Percentiles rank a stretch among this genome's conserved stretches.
phyloP scores from a whole-genome alignment of 2,888 invertebrate genomes.

The Drosophila affinis region DNA sequence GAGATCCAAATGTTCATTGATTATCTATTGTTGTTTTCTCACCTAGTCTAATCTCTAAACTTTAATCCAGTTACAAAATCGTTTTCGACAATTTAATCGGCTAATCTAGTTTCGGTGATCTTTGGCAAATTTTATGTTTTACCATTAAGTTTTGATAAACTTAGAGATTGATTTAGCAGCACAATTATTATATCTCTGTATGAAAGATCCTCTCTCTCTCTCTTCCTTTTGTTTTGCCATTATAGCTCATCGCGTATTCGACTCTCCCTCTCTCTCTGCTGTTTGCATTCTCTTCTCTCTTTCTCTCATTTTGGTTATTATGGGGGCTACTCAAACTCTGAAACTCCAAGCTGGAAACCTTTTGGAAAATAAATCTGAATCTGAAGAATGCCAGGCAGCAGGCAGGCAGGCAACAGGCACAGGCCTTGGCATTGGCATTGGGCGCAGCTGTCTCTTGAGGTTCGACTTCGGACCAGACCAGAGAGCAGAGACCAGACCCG shows the following conservation, averaged over 20 bases:
- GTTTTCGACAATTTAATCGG: no score
- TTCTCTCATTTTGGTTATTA: constrained; percentile 63
- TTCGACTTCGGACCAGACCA: constrained; percentile 18
- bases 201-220: neutral
- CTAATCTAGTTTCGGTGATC: no score
- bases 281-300: constrained; percentile 2
- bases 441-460: constrained; percentile 51
- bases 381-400: constrained; percentile 71
- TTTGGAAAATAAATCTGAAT: constrained; percentile 77
- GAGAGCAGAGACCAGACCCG: constrained; percentile 18
- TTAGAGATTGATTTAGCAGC: no score
- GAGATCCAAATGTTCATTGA: no score
- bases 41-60: no score
- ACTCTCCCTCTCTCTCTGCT: neutral
- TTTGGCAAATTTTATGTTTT: no score
- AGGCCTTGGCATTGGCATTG: constrained; percentile 39
- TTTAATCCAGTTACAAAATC: no score
- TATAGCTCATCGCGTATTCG: constrained; percentile 13
- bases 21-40: no score
- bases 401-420: neutral
- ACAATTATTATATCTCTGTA: no score
- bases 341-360: constrained; percentile 51
- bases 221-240: neutral
- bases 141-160: no score
- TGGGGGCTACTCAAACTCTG: constrained; percentile 57